These are phyloP conservation scores for Oligia fasciuncula DNA, from an alignment of 2,888 invertebrate genomes.

Conservation along the genomic window DNA sequence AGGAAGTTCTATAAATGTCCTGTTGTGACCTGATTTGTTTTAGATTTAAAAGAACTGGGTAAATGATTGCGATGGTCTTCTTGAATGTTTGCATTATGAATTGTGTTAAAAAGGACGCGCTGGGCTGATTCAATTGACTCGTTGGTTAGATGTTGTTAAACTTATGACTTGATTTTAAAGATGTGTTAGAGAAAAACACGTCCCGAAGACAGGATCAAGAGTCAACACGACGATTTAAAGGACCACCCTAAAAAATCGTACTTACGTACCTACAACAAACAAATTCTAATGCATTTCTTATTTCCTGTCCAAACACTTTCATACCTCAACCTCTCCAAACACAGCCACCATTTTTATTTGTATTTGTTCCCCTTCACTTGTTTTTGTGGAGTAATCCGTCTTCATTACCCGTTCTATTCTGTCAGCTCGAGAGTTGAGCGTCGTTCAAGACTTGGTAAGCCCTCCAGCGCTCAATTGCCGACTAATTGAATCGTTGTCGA, in stretches of 20 bases:
- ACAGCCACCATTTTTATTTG: conserved; percentile 62
- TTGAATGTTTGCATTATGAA: background rate
- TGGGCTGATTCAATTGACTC: background rate
- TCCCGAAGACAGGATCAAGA: background rate
- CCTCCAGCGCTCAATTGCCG: conserved; percentile 68
- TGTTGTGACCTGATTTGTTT: conserved; percentile 44
- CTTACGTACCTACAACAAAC: conserved; percentile 16
- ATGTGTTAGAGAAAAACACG: too few species aligned
- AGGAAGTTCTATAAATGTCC: conserved; percentile 38
- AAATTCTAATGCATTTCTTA: conserved; percentile 55
- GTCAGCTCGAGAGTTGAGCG: conserved; percentile 71
- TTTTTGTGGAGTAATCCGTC: conserved; percentile 75
- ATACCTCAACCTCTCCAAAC: conserved; percentile 42
- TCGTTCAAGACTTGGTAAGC: conserved; percentile 57
- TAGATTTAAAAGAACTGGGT: background rate
- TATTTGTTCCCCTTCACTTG: conserved; percentile 65
- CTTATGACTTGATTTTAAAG: background rate
- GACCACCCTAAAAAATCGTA: background rate
- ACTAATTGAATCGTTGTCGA: conserved; percentile 78
- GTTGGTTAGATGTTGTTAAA: background rate
- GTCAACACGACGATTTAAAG: background rate
- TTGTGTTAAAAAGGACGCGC: background rate
- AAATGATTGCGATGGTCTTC: background rate
- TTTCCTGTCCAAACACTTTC: conserved; percentile 53
- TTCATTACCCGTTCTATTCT: conserved; percentile 75